These are phyloP conservation scores for Perdita meconis DNA, from an alignment of 2,888 invertebrate species.

Conservation along the genomic window DNA sequence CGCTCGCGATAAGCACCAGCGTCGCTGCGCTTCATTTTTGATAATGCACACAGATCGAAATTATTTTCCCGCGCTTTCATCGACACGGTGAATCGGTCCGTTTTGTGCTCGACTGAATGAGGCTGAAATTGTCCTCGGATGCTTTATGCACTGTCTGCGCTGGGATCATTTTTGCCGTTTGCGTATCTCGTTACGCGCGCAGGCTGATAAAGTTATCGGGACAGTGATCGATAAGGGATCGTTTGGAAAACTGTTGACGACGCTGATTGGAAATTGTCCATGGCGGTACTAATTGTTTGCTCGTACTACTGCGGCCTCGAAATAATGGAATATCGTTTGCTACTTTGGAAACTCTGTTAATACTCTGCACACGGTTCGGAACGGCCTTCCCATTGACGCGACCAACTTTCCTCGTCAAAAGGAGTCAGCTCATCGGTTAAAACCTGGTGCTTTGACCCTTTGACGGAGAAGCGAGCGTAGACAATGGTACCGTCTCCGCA, in stretches of 20 bases:
- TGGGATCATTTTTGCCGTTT: slow-evolving; percentile 30
- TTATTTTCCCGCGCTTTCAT: slow-evolving; percentile 2
- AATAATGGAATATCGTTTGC: not conserved
- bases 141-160: slow-evolving; percentile 30
- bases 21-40: slow-evolving; percentile 16
- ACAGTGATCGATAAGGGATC: not conserved
- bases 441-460: slow-evolving; percentile 3
- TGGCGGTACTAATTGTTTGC: not conserved
- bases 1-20: not conserved
- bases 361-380: not conserved
- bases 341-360: not conserved
- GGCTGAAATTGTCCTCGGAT: slow-evolving; percentile 26
- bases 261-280: not conserved
- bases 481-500: slow-evolving; percentile 18
- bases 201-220: slow-evolving; percentile 2
- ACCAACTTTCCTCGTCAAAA: not conserved
- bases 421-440: slow-evolving; percentile 3
- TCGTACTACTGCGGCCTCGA: not conserved
- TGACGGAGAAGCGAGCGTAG: not conserved
- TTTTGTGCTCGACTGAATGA: slow-evolving; percentile 27
- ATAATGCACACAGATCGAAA: slow-evolving; percentile 14
- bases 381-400: not conserved
- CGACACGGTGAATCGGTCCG: slow-evolving; percentile 28
- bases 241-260: slow-evolving; percentile 10
- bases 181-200: slow-evolving; percentile 25